phyloP scores from a whole-genome alignment of 2,888 invertebrate genomes.

The Melolontha melolontha region DNA sequence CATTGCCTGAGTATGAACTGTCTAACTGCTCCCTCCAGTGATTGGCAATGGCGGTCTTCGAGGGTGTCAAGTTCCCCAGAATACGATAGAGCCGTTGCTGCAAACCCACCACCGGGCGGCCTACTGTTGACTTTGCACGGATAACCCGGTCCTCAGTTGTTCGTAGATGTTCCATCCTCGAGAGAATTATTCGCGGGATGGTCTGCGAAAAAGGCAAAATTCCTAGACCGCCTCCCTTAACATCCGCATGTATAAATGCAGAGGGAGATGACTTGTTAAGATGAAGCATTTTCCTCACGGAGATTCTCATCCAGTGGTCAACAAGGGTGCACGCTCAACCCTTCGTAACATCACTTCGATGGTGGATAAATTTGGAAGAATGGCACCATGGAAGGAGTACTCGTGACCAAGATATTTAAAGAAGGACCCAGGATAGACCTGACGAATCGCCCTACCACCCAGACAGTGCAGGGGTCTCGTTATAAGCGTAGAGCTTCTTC shows the following conservation, averaged over 20 bases:
- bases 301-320: no score
- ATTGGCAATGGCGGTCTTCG: neutral
- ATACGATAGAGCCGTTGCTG: neutral
- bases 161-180: neutral
- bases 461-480: conserved; percentile 2
- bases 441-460: neutral
- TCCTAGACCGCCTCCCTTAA: conserved; percentile 10
- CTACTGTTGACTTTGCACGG: neutral
- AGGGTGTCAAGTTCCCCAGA: neutral
- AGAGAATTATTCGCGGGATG: no score
- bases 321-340: neutral
- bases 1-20: no score
- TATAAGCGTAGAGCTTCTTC: conserved; percentile 9
- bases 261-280: no score
- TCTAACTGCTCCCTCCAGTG: neutral
- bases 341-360: no score
- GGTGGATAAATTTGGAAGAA: no score
- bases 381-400: no score
- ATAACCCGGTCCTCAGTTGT: neutral
- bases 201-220: neutral
- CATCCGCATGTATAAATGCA: conserved; percentile 1
- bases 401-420: no score
- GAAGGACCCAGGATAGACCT: no score
- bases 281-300: conserved; percentile 13
- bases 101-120: conserved; percentile 1